Percentiles rank a stretch among this genome's conserved stretches.
These are phyloP conservation scores for Drosophila littoralis DNA, from an alignment of 1,140 invertebrate genomes.

Conservation along the genomic window DNA sequence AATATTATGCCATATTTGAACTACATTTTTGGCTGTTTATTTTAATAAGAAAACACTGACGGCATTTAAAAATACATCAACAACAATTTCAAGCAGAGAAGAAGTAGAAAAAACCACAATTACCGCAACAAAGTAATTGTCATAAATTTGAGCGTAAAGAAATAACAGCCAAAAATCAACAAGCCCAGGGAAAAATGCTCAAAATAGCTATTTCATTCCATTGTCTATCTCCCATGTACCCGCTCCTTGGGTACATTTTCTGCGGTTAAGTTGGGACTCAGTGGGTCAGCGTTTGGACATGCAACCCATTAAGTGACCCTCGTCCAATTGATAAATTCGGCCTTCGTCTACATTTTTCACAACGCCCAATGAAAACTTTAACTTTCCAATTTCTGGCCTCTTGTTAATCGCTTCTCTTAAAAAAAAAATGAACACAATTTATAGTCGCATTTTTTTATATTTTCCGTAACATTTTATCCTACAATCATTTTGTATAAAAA, in stretches of 20 bases:
- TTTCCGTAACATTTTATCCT: background rate
- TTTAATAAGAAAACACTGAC: conserved; percentile 59
- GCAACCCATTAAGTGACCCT: conserved; percentile 28
- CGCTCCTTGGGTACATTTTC: conserved; percentile 11
- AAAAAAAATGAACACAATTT: background rate
- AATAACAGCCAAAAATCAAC: conserved; percentile 29
- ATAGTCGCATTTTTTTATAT: background rate
- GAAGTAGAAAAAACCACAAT: conserved; percentile 25
- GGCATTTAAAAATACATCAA: conserved; percentile 72
- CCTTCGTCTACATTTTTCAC: background rate
- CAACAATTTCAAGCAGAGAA: conserved; percentile 41
- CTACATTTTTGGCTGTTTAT: conserved; percentile 35
- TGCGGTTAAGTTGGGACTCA: conserved; percentile 7
- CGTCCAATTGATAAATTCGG: background rate
- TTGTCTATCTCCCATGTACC: conserved; percentile 14
- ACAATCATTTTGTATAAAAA: background rate
- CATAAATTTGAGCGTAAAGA: conserved; percentile 48
- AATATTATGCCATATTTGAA: conserved; percentile 70
- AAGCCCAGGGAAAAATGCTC: conserved; percentile 25
- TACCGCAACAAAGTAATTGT: conserved; percentile 67
- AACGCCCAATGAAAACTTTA: no score
- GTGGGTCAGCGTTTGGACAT: conserved; percentile 10
- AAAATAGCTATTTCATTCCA: conserved; percentile 19
- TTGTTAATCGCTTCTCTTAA: background rate
- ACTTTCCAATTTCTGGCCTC: background rate